These are phyloP conservation scores for Ciconia boyciana DNA, from an alignment of 2,113 vertebrate species.

Conservation along the genomic window DNA sequence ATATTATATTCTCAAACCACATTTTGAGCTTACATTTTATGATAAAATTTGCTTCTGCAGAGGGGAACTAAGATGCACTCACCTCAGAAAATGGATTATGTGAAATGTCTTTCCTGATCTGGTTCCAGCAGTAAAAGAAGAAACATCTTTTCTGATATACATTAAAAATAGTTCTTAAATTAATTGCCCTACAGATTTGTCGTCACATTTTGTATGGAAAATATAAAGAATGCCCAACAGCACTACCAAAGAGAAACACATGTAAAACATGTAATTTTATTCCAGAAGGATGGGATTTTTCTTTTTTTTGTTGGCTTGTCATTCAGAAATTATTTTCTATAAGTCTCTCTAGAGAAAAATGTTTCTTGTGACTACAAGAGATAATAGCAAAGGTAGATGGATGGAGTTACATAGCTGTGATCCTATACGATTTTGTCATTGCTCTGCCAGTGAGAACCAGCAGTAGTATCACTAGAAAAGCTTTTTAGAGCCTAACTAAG, in stretches of 20 bases:
- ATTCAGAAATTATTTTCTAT: not conserved
- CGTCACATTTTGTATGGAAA: not conserved
- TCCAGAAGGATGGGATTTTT: not conserved
- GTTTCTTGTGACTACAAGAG: not conserved
- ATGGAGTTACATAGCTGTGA: not conserved
- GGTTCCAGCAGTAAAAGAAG: not conserved
- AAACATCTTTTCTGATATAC: not conserved
- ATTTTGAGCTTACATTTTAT: not conserved
- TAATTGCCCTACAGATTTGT: not conserved
- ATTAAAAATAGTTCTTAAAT: not conserved
- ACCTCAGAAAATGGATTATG: not conserved
- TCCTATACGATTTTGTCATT: not conserved
- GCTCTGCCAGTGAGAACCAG: fast-evolving
- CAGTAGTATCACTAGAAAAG: not conserved
- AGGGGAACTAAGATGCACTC: not conserved
- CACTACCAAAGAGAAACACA: not conserved
- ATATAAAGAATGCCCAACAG: not conserved
- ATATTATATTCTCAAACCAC: not conserved
- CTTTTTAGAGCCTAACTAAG: not conserved
- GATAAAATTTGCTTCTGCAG: not conserved
- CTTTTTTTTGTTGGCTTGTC: not conserved
- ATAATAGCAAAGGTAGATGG: not conserved
- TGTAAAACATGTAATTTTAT: not conserved
- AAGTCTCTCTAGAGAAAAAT: not conserved
- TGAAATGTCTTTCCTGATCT: not conserved